Base-by-base conservation (phyloP, 1,140 invertebrate species). In the Dermatophagoides farinae region DNA sequence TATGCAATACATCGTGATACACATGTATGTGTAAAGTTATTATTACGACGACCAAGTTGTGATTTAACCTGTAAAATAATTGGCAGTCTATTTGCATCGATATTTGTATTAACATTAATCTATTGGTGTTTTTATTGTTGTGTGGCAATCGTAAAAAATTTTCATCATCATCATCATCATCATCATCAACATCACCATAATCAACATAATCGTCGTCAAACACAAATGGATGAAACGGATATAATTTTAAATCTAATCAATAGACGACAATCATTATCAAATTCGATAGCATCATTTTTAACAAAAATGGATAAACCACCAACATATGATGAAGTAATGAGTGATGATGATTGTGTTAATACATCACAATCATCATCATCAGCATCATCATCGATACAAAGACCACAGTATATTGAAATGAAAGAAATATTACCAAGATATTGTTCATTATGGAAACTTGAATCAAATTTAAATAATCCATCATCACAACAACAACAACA, bases 121-220 rank as follows among this genome's bases (percentile, higher is more conserved):
- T 60, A 60, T 52, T 60, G 58, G 58, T 60, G 58, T 41, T 60
- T 60, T 43, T 60, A 60, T 41, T 60, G 58, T 23, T 60, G 58
- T 41, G 47, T 49, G 40, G 47, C 58, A 1, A 50, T 60, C 4
- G 39, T 60, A 1, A 60, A 60, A 44, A 60, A 60, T 52, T 60
- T 20, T 43, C 25, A 23, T 23, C 5, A 55, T 25, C 53, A 55
- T 44, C 6, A 23, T n/a, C 23, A 8, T 31, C 31, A 8, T 31
- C 31, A 31, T 31, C 31, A 31, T 31, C 31, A n/a, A n/a, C n/a
- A 8, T 31, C 31, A 31, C 8, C 31, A 31, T 31, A 31, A 31
- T 31, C 31, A 31, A 31, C n/a, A n/a, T 44, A n/a, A n/a, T 44
- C 43, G 43, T 47, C 46, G 9, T 20, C 18, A 23, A 20, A 23